Base-by-base conservation (phyloP, 2,113 vertebrate genomes). In the Chitala chitala region DNA sequence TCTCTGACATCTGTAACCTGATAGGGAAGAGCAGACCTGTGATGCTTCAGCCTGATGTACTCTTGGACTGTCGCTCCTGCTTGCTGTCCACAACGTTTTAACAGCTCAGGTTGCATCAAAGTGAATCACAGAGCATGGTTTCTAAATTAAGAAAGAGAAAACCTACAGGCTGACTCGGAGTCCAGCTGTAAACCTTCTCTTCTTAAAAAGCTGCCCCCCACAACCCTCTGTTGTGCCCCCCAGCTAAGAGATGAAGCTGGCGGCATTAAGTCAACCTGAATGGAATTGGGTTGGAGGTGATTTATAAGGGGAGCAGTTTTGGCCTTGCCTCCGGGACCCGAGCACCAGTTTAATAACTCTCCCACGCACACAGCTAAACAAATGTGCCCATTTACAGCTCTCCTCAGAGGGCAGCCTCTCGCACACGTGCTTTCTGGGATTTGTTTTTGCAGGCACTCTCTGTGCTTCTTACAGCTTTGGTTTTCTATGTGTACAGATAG, bases 251-350 rank as follows among this genome's bases (percentile, higher is more conserved):
- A 85, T 84, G 84, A 83, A 84, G 78, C 85, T 82, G 74, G 84
- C 84, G 83, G 82, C 86, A 90, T 91, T 89, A 91, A 88, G 88
- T 87, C 89, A 91, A 90, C 88, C 90, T 90, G 87, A 89, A 88
- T 90, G 86, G 82, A 92, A 90, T 81, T 91, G 81, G 88, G 89
- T 91, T 90, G 87, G 83, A 82, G 78, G 84, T 89, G 89, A 92
- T 90, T 89, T 91, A 89, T 91, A 87, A 87, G 79, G 83, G n/a
- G 78, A 79, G 78, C 83, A 81, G 86, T 86, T 89, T 85, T 86
- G 82, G 84, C 85, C 82, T 79, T 82, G 79, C 82, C 82, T 83
- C 78, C 72, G 80, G 84, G 77, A 83, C 79, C 86, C 81, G 80
- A 82, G 82, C 79, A 75, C 83, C 81, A 85, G 84, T 88, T 90